A percentile compares a stretch with the other conserved stretches of the same genome.
phyloP scores from a whole-genome alignment of 1,140 invertebrate species.

The Chionoecetes opilio region DNA sequence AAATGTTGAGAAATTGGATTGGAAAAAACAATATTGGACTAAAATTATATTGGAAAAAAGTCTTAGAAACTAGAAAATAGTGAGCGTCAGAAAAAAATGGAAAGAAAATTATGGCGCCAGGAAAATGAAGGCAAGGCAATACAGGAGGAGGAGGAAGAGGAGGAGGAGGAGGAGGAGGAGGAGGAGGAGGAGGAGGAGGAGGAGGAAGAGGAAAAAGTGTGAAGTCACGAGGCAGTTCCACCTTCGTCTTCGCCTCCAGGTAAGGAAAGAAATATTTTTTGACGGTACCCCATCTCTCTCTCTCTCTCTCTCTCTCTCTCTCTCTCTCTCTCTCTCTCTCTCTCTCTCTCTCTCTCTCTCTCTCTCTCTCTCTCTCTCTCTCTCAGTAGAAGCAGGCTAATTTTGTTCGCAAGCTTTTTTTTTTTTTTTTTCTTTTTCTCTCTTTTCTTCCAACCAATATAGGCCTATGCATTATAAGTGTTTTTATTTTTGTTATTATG shows the following conservation, averaged over 20 bases:
- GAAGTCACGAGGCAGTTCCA: neutral
- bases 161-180: neutral
- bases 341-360: no score
- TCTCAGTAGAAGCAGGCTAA: no score
- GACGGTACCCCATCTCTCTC: neutral
- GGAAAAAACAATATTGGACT: neutral
- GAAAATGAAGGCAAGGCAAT: neutral
- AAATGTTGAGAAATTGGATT: no score
- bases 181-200: neutral
- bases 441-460: no score
- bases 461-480: no score
- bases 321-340: no score
- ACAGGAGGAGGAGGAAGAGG: neutral
- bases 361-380: no score
- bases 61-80: neutral
- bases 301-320: neutral
- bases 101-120: neutral
- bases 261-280: neutral
- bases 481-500: no score
- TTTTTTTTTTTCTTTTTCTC: no score
- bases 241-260: neutral
- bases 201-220: neutral
- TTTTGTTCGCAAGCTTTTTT: no score
- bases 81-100: neutral
- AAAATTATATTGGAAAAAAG: no score